Percentiles rank a stretch among this genome's conserved stretches.
Evolutionary conservation across 2,113 vertebrate species (phyloP).

Genomic region (Sander vitreus): DNA sequence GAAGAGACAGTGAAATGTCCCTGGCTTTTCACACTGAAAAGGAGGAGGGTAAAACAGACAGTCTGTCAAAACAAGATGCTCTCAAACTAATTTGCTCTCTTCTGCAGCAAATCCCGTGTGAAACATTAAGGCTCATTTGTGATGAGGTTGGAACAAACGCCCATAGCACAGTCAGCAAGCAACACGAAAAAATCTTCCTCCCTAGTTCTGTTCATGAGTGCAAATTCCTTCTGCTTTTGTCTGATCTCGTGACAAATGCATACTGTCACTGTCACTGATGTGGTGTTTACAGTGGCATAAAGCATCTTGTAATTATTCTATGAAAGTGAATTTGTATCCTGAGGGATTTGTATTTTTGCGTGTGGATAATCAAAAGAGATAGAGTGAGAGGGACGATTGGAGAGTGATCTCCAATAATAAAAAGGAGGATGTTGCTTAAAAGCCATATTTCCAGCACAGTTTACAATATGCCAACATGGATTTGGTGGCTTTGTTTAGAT

Average conservation of each 20-base stretch:
- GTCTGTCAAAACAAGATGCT: conserved; percentile 76
- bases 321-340: conserved; percentile 81
- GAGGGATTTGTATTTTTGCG: conserved; percentile 73
- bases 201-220: conserved; percentile 62
- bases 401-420: conserved; percentile 64
- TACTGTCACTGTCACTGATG: conserved; percentile 77
- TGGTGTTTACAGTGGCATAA: conserved; percentile 80
- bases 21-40: conserved; percentile 36
- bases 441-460: conserved; percentile 53
- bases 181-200: conserved; percentile 39
- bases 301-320: conserved; percentile 82
- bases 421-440: conserved; percentile 18
- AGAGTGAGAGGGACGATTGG: conserved; percentile 55
- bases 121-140: conserved; percentile 79
- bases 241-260: conserved; percentile 82
- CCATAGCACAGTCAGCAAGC: conserved; percentile 70
- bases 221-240: conserved; percentile 78
- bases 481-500: conserved; percentile 39
- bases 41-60: conserved; percentile 57
- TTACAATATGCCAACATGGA: conserved; percentile 51
- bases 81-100: conserved; percentile 64
- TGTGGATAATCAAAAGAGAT: conserved; percentile 79
- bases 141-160: conserved; percentile 75
- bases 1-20: conserved; percentile 38
- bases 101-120: conserved; percentile 72